A percentile compares a stretch with the other conserved stretches of the same genome.
Conservation (phyloP, 2,113 vertebrate species). For the Condylura cristata region DNA sequence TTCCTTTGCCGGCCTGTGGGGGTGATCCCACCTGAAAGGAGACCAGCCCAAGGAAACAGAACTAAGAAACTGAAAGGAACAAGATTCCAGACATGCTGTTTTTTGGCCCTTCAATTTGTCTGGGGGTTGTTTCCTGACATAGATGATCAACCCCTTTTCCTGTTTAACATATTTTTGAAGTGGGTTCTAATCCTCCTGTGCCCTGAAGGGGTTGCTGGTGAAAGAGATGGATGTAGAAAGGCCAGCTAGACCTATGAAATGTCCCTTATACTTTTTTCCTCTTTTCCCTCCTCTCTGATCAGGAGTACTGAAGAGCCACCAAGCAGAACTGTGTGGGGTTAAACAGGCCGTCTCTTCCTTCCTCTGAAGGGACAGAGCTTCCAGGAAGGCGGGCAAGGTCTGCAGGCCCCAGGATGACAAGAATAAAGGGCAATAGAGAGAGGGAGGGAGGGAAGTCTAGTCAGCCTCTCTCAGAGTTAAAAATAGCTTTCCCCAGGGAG, state of each 20-base stretch:
- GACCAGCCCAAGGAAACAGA: not conserved
- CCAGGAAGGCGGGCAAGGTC: conserved; percentile 44
- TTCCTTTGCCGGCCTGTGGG: no score
- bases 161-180: not conserved
- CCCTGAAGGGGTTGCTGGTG: not conserved
- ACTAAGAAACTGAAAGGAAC: not conserved
- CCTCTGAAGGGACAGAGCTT: conserved; percentile 2
- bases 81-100: not conserved
- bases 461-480: conserved; percentile 61
- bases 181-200: not conserved
- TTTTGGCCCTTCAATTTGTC: not conserved
- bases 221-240: not conserved
- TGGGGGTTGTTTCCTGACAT: not conserved
- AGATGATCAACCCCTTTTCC: not conserved
- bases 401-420: conserved; percentile 50
- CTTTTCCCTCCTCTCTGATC: not conserved
- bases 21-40: not conserved
- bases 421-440: conserved; percentile 57
- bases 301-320: not conserved
- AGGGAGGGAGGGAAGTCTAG: conserved; percentile 43
- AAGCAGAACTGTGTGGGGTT: not conserved
- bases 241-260: not conserved
- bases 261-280: not conserved
- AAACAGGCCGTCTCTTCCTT: not conserved
- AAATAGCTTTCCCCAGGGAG: conserved; percentile 72